Conservation (phyloP, 2,113 vertebrate species). For the Telmatochromis sp. region DNA sequence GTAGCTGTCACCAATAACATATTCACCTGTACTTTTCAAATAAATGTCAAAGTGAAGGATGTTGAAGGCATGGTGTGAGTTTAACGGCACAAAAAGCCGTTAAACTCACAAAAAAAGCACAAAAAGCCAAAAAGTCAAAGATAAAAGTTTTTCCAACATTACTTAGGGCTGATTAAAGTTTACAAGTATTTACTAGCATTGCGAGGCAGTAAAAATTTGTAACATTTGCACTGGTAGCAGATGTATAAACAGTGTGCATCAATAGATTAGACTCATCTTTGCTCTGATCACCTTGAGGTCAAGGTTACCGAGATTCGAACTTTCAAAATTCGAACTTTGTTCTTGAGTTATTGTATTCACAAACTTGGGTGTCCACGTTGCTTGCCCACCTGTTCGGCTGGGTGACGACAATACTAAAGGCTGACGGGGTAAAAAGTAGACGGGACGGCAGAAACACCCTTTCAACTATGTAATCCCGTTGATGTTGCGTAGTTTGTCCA, state of each 20-base stretch:
- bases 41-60: not conserved
- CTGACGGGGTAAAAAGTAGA: not conserved
- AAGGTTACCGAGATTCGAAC: not conserved
- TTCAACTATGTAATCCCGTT: not conserved
- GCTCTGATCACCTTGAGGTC: not conserved
- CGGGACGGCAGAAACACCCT: not conserved
- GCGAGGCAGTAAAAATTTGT: not conserved
- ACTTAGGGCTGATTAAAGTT: not conserved
- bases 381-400: not conserved
- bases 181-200: not conserved
- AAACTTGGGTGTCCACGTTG: not conserved
- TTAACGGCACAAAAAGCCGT: not conserved
- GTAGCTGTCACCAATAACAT: not conserved
- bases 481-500: not conserved
- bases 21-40: not conserved
- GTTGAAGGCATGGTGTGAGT: not conserved
- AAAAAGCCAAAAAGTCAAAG: not conserved
- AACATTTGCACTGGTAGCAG: not conserved
- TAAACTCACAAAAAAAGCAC: no score
- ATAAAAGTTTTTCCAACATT: not conserved
- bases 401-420: not conserved
- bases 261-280: not conserved
- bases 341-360: not conserved
- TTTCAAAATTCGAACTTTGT: not conserved
- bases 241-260: not conserved